Percentiles rank a stretch among this genome's conserved stretches.
Evolutionary conservation across 2,888 invertebrate genomes (phyloP).

Genomic region (Hypsopygia costalis): DNA sequence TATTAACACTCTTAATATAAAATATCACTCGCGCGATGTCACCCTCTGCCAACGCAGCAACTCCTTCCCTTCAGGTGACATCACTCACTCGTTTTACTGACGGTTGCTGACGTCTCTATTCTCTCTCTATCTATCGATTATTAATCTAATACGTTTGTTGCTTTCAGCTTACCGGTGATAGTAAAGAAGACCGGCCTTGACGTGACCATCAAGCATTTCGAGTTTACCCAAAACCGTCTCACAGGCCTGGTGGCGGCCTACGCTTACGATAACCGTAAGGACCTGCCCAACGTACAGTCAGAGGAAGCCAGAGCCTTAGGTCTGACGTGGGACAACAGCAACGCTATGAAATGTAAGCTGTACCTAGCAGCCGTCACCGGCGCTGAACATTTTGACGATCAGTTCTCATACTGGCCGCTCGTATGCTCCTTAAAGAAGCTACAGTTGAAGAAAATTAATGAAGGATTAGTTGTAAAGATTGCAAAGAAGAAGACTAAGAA

Average conservation of each 20-base stretch:
- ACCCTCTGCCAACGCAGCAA: too few species aligned
- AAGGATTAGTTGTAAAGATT: slow-evolving; percentile 37
- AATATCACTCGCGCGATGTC: too few species aligned
- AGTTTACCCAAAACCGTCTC: slow-evolving; percentile 49
- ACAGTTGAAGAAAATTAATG: slow-evolving; percentile 40
- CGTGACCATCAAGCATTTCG: slow-evolving; percentile 33
- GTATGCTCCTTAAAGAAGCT: slow-evolving; percentile 45
- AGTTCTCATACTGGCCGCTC: slow-evolving; percentile 44
- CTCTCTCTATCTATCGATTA: too few species aligned
- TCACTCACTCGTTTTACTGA: too few species aligned
- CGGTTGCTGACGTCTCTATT: too few species aligned
- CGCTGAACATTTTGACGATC: slow-evolving; percentile 42
- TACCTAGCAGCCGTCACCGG: slow-evolving; percentile 47
- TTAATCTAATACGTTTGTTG: too few species aligned
- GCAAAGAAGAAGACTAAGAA: slow-evolving; percentile 42
- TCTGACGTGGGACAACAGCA: slow-evolving; percentile 37
- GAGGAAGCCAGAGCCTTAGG: slow-evolving; percentile 40
- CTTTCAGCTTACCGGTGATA: slow-evolving; percentile 40
- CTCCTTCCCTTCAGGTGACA: too few species aligned
- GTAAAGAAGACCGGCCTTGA: slow-evolving; percentile 39
- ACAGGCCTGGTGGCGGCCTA: slow-evolving; percentile 43
- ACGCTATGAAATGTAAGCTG: slow-evolving; percentile 30
- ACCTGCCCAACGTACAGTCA: slow-evolving; percentile 32
- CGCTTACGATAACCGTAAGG: slow-evolving; percentile 38
- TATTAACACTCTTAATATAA: too few species aligned